Evolutionary conservation across 2,888 invertebrate genomes (phyloP), one percentile per base, ranked within the genome.

Genomic region (Zhuqinia jingwanae): DNA sequence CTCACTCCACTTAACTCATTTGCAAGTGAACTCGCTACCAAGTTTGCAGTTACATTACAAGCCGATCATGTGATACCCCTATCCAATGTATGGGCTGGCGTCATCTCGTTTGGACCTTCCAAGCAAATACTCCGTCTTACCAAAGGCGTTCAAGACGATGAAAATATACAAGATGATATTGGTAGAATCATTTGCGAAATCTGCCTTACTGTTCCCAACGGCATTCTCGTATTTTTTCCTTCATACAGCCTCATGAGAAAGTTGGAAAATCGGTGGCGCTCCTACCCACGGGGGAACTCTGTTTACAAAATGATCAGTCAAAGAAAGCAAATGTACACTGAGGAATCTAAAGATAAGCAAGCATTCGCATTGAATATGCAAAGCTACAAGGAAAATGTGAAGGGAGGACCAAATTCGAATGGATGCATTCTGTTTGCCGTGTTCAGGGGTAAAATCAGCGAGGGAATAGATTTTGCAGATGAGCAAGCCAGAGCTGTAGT

Each of bases 381-480:
- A 22, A 15, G 77, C 0, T 90, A 84, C 65, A 83, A 78, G 22
- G 25, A 45, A 30, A 11, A 60, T 30, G 78, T 78, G 13, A 80
- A 79, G 56, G 76, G 87, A 0, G 81, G 81, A 6, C 15, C 30
- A 5, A 75, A n/a, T 3, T 50, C 53, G 17, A 53, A 79, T 42
- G 90, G 90, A 2, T 88, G 88, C 17, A 20, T 90, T 2, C 75
- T 90, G 2, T 90, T 90, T 80, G 90, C 89, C 0, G 87, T 90
- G 2, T 87, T 89, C 20, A 60, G 90, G 25, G 90, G 90, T 11
- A 89, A 89, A 81, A 79, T 89, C 2, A 89, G 89, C 25, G 90
- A 90, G 79, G 90, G 90, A 0, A 88, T 89, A 5, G 89, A 90
- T 50, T 90, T 90, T 73, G 85, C 87, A 2, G 90, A 90, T 86